These are phyloP conservation scores for Poliocrania exsul DNA, from an alignment of 2,797 vertebrate species.

Conservation along the genomic window DNA sequence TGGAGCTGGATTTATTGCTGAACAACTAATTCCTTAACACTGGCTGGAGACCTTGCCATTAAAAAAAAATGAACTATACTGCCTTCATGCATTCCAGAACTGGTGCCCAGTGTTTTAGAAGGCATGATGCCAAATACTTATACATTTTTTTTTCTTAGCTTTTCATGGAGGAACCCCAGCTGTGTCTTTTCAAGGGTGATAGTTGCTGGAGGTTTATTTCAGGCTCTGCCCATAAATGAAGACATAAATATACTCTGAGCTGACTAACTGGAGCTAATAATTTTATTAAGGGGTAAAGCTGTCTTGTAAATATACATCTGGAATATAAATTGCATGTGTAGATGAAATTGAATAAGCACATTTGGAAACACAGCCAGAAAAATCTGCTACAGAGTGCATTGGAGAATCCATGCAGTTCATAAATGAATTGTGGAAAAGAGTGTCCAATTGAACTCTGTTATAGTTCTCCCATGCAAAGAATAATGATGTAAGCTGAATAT, in stretches of 20 bases:
- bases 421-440: neutral
- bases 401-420: neutral
- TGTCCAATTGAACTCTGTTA: slow-evolving; percentile 17
- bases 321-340: slow-evolving; percentile 4
- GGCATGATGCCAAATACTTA: slow-evolving; percentile 26
- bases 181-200: slow-evolving; percentile 18
- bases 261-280: slow-evolving; percentile 46
- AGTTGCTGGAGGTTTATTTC: neutral
- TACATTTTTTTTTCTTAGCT: neutral
- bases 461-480: neutral
- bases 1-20: slow-evolving; percentile 38
- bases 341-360: slow-evolving; percentile 13
- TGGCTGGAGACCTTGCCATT: slow-evolving; percentile 5
- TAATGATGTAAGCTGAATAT: slow-evolving; percentile 17
- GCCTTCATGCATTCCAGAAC: slow-evolving; percentile 31
- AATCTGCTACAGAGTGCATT: neutral
- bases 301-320: slow-evolving; percentile 44
- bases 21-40: slow-evolving; percentile 25
- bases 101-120: slow-evolving; percentile 48
- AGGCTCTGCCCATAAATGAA: neutral
- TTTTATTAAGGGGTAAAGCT: slow-evolving; percentile 23
- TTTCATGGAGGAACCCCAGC: slow-evolving; percentile 1
- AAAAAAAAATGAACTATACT: neutral
- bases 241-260: neutral
- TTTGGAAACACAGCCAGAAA: slow-evolving; percentile 21